phyloP scores from a whole-genome alignment of 2,888 invertebrate genomes.

The Clunio marinus region DNA sequence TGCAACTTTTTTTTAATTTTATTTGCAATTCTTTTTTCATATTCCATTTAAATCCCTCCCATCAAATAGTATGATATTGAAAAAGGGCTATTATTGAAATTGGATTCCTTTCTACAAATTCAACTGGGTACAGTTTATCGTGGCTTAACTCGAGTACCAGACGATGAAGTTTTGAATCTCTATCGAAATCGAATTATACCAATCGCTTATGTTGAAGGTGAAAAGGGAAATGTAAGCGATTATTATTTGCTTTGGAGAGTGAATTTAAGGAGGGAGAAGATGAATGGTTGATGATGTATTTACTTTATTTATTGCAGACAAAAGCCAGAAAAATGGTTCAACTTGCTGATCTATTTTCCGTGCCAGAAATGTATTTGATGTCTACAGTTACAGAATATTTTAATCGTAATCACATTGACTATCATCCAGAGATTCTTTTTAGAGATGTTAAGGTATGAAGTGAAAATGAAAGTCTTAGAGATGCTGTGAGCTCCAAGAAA shows the following conservation, averaged over 20 bases:
- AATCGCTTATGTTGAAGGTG: constrained; percentile 80
- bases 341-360: constrained; percentile 91
- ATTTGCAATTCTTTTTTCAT: no score
- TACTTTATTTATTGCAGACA: background rate
- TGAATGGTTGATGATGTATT: background rate
- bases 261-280: no score
- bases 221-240: constrained; percentile 48
- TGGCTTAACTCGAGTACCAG: constrained; percentile 74
- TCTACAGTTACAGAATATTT: constrained; percentile 94
- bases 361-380: constrained; percentile 91
- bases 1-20: no score
- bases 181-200: constrained; percentile 85
- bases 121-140: constrained; percentile 91
- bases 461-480: background rate
- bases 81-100: constrained; percentile 86
- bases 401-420: constrained; percentile 80
- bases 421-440: constrained; percentile 92
- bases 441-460: constrained; percentile 79
- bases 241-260: constrained; percentile 43
- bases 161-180: constrained; percentile 76
- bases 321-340: constrained; percentile 70
- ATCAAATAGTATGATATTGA: constrained; percentile 89
- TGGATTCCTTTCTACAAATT: constrained; percentile 95
- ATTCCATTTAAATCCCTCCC: no score
- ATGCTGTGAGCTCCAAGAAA: background rate